Base-by-base conservation (phyloP, 1,140 invertebrate genomes). In the Drosophila trapezifrons region DNA sequence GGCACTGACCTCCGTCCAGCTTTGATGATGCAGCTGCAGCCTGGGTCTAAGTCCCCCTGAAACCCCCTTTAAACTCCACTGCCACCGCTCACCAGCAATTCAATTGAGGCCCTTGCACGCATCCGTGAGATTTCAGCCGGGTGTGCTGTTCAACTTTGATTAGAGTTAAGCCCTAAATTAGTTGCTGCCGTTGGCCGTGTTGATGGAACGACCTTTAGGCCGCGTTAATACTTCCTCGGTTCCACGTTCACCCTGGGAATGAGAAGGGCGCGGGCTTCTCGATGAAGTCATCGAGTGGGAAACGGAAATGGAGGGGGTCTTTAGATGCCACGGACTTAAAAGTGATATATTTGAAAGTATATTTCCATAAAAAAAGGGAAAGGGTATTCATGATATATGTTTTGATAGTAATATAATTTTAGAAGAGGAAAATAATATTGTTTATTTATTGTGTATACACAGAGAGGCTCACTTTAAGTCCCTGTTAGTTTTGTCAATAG, bases 141-240 rank as follows among this genome's bases (percentile, higher is more conserved):
- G 17, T 32, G 37, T 56, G 45, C 78, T 85, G 76, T 78, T 87
- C 72, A 76, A 80, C 72, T 80, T 89, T 87, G 84, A 87, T 87
- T 87, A 89, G 76, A 89, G 73, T 74, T 87, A 87, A 87, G 84
- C 84, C 80, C 70, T 64, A 80, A 89, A 87, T 87, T 87, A 87
- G 84, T 89, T 89, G 84, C 69, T 62, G 80, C 49, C 67, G 37
- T 37, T 56, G 66, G 66, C 47, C 43, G 51, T 27, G 56, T 51
- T 37, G 62, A 51, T 42, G 74, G 52, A 37, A 29, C 45, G 62
- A 77, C 75, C 74, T 77, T 71, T 73, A 47, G 58, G 59, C 42
- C 72, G 27, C 79, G 43, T 51, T 75, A 63, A 56, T 51, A 37
- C 49, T 56, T 66, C 74, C 73, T 66, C 47, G 47, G 38, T 20